Evolutionary conservation across 2,888 invertebrate species (phyloP), one percentile per base, ranked within the genome.

Genomic region (Drosophila kuntzei): DNA sequence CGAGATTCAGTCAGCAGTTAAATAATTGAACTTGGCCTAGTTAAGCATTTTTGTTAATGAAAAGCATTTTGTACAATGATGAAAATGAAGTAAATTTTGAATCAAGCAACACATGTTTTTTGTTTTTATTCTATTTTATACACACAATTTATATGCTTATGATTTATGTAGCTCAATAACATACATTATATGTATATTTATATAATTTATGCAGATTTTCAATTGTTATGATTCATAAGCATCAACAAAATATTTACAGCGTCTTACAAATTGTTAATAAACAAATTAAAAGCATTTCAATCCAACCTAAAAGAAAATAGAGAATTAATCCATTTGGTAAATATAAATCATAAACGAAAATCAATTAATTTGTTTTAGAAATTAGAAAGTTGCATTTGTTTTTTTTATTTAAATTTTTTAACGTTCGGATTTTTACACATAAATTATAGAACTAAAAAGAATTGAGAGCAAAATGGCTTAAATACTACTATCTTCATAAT

Each of bases 1-100:
- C 68, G 94, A 95, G 41, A 94, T 97, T 53, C 95, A 95, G 90
- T 93, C 94, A 12, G 93, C 93, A 43, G 89, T 92, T 14, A 93
- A 89, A 90, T 92, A 86, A 83, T 61, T 55, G 18, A 43, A 9
- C 7, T 36, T 49, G 32, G 9, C 16, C 18, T 29, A 51, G 51
- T 2, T 37, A 46, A n/a, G 25, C 47, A 49, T 18, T 47, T 64
- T 64, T 47, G 59, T 37, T 32, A 39, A 62, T 62, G 7, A 36
- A 55, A 59, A 29, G 71, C 76, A 67, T 71, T 79, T 79, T 72
- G 39, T 58, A 65, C 46, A 54, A 1, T 49, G 18, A 53, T 55
- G 44, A 34, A 58, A 72, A 73, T 62, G 51, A 43, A 12, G 11
- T 47, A 27, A 47, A 55, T 68, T 76, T 80, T 64, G 72, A 72